phyloP scores from a whole-genome alignment of 2,888 invertebrate genomes.

The Dascillus cervinus region DNA sequence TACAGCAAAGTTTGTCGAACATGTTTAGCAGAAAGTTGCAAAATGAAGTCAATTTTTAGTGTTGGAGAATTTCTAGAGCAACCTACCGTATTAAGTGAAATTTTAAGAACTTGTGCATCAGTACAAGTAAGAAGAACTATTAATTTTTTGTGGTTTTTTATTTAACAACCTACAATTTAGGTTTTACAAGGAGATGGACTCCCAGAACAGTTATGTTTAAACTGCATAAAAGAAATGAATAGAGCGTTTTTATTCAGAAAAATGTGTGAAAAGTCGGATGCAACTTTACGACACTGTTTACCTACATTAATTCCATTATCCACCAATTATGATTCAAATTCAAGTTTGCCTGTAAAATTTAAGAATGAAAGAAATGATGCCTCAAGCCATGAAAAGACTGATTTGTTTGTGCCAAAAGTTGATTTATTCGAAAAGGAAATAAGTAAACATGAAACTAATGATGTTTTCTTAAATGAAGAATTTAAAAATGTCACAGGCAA shows the following conservation, averaged over 20 bases:
- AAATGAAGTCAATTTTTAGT: conserved; percentile 20
- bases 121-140: conserved; percentile 21
- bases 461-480: too few relatives aligned
- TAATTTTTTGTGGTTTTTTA: conserved; percentile 1
- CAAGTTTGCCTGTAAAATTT: background rate
- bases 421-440: background rate
- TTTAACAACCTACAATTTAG: conserved; percentile 21
- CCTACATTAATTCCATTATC: conserved; percentile 1
- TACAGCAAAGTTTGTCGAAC: conserved; percentile 22
- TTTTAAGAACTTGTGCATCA: conserved; percentile 26
- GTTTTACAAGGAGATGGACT: conserved; percentile 29
- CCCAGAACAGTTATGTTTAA: conserved; percentile 31
- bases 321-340: background rate
- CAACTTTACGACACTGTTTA: conserved; percentile 17
- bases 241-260: conserved; percentile 28
- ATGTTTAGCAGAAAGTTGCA: conserved; percentile 21
- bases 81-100: conserved; percentile 19
- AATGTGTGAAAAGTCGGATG: conserved; percentile 32
- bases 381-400: background rate
- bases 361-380: background rate
- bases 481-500: too few relatives aligned
- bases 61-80: conserved; percentile 21
- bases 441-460: too few relatives aligned
- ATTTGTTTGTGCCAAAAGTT: background rate
- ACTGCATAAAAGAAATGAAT: conserved; percentile 27